These are phyloP conservation scores for Tetrax tetrax DNA, from an alignment of 2,113 vertebrate species.

Conservation along the genomic window DNA sequence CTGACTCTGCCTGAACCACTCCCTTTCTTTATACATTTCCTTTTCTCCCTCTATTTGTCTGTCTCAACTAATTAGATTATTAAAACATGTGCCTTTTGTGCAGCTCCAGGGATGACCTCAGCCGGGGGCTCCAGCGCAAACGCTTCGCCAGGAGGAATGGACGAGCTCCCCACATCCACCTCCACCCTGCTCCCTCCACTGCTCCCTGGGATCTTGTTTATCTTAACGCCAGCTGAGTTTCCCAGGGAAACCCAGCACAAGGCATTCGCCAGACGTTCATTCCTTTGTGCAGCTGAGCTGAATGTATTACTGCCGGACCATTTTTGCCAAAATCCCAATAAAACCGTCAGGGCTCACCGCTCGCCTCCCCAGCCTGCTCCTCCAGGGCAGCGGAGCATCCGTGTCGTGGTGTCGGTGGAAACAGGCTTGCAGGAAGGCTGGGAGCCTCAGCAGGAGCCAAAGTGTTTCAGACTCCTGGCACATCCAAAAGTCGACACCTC, in stretches of 20 bases:
- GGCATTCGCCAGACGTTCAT: neutral
- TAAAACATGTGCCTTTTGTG: constrained; percentile 22
- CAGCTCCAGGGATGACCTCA: neutral
- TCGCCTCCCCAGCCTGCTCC: neutral
- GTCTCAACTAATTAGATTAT: neutral
- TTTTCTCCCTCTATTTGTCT: constrained; percentile 8
- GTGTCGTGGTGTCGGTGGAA: neutral
- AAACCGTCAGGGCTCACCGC: neutral
- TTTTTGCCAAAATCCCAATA: neutral
- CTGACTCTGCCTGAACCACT: neutral
- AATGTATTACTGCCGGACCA: rapidly evolving
- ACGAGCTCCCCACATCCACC: neutral
- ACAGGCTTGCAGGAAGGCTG: neutral
- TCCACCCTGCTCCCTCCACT: neutral
- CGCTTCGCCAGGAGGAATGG: neutral
- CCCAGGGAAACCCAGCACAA: constrained; percentile 29
- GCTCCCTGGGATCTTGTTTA: constrained; percentile 18
- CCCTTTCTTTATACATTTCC: constrained; percentile 37
- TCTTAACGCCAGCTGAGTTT: constrained; percentile 15
- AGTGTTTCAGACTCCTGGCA: neutral
- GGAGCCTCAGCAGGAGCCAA: neutral
- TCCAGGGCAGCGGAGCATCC: neutral
- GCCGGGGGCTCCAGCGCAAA: neutral
- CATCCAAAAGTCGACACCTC: neutral
- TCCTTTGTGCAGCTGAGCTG: neutral